Conservation (phyloP, 1,140 invertebrate species). For the Oryzaephilus surinamensis region DNA sequence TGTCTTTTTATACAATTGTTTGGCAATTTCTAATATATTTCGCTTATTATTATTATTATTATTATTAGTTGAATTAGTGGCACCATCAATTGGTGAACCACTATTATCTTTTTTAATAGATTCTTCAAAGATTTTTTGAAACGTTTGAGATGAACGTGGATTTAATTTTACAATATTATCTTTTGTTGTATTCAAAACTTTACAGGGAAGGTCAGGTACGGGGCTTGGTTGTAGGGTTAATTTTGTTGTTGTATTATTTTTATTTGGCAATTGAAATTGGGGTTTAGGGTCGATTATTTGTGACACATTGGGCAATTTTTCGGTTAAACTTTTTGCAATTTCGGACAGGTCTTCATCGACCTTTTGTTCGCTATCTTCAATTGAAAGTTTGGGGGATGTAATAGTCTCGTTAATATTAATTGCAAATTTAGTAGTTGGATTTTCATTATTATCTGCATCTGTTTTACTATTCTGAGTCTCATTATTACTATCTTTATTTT, state of each 20-base stretch:
- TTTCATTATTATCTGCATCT: not conserved
- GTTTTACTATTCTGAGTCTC: conserved; percentile 3
- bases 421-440: not conserved
- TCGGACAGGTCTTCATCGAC: conserved; percentile 18
- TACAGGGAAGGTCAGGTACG: too few species aligned
- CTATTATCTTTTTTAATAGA: conserved; percentile 24
- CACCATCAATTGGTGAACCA: conserved; percentile 1
- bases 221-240: too few species aligned
- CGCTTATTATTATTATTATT: conserved; percentile 12
- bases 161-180: conserved; percentile 14
- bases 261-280: conserved; percentile 4
- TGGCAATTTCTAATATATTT: conserved; percentile 31
- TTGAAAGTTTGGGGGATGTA: too few species aligned
- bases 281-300: too few species aligned
- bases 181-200: not conserved
- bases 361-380: conserved; percentile 22
- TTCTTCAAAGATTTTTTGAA: conserved; percentile 36
- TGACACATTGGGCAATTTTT: too few species aligned
- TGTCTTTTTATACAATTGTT: conserved; percentile 27
- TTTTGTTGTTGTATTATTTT: conserved; percentile 12
- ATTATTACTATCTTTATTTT: conserved; percentile 4
- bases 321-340: too few species aligned
- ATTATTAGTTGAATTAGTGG: not conserved
- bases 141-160: conserved; percentile 26
- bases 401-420: too few species aligned